Evolutionary conservation across 2,888 invertebrate species (phyloP).

Genomic region (Hanleya hanleyi): DNA sequence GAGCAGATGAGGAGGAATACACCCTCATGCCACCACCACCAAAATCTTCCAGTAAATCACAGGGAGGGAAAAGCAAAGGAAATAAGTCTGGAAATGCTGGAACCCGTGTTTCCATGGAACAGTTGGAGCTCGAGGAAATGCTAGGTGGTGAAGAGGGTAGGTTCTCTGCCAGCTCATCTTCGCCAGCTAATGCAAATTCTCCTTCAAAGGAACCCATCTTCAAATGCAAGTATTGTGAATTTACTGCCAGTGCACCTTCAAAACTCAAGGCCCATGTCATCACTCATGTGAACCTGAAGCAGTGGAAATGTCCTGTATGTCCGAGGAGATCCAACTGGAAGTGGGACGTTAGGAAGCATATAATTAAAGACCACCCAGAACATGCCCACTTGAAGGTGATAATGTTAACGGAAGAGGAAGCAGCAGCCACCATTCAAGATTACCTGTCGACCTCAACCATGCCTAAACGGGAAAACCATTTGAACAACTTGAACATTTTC

Average conservation of each 20-base stretch:
- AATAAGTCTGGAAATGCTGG: background rate
- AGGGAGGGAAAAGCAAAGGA: background rate
- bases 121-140: background rate
- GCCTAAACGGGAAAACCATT: conserved; percentile 56
- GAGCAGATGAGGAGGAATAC: background rate
- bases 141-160: too few species aligned
- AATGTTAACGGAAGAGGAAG: conserved; percentile 61
- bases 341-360: conserved; percentile 71
- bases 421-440: conserved; percentile 61
- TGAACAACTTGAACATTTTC: background rate
- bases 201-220: conserved; percentile 21
- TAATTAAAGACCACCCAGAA: conserved; percentile 59
- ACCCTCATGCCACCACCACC: background rate
- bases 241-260: conserved; percentile 59
- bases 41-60: background rate
- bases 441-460: conserved; percentile 59
- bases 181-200: background rate
- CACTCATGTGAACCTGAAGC: conserved; percentile 67
- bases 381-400: conserved; percentile 51
- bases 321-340: conserved; percentile 70
- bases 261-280: conserved; percentile 68
- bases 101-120: background rate
- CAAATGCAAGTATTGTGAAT: conserved; percentile 55
- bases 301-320: conserved; percentile 69
- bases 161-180: too few species aligned